These are phyloP conservation scores for Hoplostethus mediterraneus DNA, from an alignment of 2,797 vertebrate genomes.

Conservation along the genomic window DNA sequence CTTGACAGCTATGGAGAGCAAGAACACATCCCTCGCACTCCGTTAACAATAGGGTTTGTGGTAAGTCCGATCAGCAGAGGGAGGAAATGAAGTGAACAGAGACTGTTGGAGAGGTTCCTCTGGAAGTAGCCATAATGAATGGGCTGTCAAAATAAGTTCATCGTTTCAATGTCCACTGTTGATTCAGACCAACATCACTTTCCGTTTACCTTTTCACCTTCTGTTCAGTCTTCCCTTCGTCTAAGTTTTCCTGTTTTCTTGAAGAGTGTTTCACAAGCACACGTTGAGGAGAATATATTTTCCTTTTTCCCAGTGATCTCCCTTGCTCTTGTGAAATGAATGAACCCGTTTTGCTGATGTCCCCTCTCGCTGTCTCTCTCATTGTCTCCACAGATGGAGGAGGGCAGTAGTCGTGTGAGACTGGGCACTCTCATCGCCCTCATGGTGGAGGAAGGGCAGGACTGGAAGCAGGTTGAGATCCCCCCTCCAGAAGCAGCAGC, in stretches of 20 bases:
- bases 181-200: background rate
- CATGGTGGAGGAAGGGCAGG: constrained; percentile 94
- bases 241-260: background rate
- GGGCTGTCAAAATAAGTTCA: constrained; percentile 16
- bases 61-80: constrained; percentile 3
- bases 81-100: constrained; percentile 24
- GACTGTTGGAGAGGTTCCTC: constrained; percentile 2
- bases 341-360: constrained; percentile 5
- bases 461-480: constrained; percentile 94
- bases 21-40: constrained; percentile 27
- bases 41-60: background rate
- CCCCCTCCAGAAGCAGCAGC: constrained; percentile 76
- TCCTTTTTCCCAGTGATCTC: background rate
- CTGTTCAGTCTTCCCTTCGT: background rate
- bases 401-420: constrained; percentile 91
- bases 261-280: background rate
- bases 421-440: constrained; percentile 93
- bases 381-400: constrained; percentile 84
- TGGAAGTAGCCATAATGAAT: constrained; percentile 3
- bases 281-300: background rate
- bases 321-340: background rate
- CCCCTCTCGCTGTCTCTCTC: constrained; percentile 3
- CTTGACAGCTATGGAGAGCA: constrained; percentile 41
- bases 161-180: constrained; percentile 9
- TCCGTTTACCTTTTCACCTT: background rate